These are phyloP conservation scores for Murina feae DNA, from an alignment of 2,113 vertebrate genomes.

Conservation along the genomic window DNA sequence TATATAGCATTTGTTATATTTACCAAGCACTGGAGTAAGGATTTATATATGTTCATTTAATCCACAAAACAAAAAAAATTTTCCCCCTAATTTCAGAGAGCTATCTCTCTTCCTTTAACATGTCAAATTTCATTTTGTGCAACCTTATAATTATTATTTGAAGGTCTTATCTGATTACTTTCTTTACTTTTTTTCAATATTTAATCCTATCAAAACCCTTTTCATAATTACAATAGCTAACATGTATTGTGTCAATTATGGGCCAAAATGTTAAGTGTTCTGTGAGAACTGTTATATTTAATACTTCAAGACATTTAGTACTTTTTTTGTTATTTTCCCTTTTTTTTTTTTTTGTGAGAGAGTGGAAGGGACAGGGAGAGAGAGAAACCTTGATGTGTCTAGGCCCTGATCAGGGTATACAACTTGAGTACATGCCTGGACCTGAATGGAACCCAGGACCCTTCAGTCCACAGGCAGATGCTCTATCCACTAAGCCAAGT, in stretches of 20 bases:
- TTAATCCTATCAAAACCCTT: not conserved
- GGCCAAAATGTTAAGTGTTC: not conserved
- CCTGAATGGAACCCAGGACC: too few species aligned
- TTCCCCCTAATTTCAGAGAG: not conserved
- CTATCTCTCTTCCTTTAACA: not conserved
- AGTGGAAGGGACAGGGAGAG: too few species aligned
- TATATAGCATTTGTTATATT: not conserved
- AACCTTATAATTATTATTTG: not conserved
- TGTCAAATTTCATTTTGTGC: not conserved
- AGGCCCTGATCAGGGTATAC: too few species aligned
- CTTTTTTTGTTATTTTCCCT: too few species aligned
- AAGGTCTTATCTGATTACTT: not conserved
- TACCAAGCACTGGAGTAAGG: not conserved
- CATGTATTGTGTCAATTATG: not conserved
- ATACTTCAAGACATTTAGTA: not conserved
- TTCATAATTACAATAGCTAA: not conserved
- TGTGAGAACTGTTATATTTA: not conserved
- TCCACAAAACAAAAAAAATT: not conserved
- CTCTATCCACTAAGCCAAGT: too few species aligned
- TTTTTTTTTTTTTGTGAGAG: too few species aligned
- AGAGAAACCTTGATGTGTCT: too few species aligned
- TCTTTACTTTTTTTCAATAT: not conserved
- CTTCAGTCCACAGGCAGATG: too few species aligned
- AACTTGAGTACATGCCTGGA: too few species aligned
- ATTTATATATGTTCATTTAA: not conserved